phyloP scores from a whole-genome alignment of 2,888 invertebrate genomes.

The Tinea pellionella region DNA sequence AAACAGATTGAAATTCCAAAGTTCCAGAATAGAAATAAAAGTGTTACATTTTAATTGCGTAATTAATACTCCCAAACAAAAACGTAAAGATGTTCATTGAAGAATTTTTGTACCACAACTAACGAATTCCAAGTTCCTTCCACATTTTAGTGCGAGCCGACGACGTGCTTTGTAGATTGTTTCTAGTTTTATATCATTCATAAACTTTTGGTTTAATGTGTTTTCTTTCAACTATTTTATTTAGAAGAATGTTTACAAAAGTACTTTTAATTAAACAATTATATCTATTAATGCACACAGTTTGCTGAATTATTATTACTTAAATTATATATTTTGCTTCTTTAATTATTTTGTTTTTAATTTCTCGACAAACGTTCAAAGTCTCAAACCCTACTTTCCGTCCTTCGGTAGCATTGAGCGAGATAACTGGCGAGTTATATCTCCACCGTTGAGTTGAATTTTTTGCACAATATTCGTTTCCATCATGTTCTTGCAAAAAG shows the following conservation, averaged over 20 bases:
- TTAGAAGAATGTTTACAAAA: background rate
- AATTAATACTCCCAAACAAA: background rate
- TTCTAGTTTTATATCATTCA: conserved; percentile 33
- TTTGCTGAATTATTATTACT: no score
- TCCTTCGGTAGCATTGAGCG: no score
- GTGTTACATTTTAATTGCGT: background rate
- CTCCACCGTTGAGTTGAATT: no score
- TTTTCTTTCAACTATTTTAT: conserved; percentile 2
- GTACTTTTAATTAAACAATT: no score
- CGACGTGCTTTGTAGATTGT: conserved; percentile 27
- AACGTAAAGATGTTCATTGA: background rate
- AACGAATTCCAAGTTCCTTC: conserved; percentile 3
- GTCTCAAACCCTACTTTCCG: no score
- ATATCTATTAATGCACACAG: no score
- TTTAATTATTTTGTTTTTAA: no score
- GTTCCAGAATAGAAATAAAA: background rate
- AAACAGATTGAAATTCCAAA: background rate
- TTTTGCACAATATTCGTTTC: no score
- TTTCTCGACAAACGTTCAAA: no score
- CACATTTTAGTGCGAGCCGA: conserved; percentile 17
- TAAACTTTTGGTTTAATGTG: conserved; percentile 44
- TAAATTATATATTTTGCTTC: no score
- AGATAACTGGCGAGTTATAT: no score
- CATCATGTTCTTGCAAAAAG: no score
- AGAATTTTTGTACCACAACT: conserved; percentile 7